Evolutionary conservation across 2,797 vertebrate genomes (phyloP).

Genomic region (Myiothlypis coronata): DNA sequence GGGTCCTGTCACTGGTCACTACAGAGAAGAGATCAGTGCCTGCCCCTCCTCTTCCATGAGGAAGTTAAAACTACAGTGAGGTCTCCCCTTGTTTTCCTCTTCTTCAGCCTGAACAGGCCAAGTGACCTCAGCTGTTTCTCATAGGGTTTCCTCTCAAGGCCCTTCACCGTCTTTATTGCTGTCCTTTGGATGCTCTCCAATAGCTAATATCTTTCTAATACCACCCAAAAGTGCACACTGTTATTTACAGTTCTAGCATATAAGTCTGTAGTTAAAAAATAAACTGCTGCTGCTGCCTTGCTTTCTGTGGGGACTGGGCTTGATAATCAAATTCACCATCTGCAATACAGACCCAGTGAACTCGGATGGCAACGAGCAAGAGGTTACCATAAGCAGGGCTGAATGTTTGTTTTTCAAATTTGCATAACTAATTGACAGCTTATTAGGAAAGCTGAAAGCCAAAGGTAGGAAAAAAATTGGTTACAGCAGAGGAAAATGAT

Average conservation of each 20-base stretch:
- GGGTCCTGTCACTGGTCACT: accelerated
- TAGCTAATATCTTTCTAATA: neutral
- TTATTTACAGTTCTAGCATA: neutral
- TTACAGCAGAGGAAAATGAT: neutral
- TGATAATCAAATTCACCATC: neutral
- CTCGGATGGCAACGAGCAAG: neutral
- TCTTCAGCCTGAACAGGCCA: neutral
- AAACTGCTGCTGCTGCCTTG: neutral
- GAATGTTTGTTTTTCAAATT: neutral
- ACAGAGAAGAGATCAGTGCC: neutral
- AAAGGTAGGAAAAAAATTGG: neutral
- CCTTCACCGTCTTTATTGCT: neutral
- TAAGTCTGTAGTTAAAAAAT: neutral
- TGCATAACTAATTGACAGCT: neutral
- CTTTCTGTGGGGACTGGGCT: neutral
- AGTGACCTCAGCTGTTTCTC: neutral
- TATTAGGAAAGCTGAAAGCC: neutral
- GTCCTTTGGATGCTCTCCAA: neutral
- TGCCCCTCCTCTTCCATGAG: accelerated
- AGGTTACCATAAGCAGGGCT: neutral
- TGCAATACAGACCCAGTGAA: neutral
- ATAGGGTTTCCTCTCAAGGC: neutral
- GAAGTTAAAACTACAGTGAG: neutral
- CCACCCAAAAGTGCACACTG: neutral
- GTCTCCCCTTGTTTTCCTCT: neutral